A percentile compares a stretch with the other conserved stretches of the same genome.
These are phyloP conservation scores for Pyrrhura leucotis DNA, from an alignment of 2,797 vertebrate genomes.

Conservation along the genomic window DNA sequence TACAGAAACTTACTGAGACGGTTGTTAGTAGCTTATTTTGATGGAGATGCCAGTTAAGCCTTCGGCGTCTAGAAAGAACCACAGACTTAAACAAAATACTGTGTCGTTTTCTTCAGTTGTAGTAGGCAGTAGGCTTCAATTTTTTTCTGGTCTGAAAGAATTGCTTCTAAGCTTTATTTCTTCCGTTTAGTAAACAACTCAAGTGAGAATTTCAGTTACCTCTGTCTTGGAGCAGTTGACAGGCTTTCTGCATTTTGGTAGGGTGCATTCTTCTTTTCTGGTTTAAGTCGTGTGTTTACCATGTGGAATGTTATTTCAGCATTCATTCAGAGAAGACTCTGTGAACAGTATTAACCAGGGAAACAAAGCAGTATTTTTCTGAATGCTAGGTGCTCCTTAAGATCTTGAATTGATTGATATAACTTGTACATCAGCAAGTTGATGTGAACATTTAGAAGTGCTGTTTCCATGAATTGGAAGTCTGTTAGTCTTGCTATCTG, in stretches of 20 bases:
- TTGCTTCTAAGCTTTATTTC: neutral
- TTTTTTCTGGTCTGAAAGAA: neutral
- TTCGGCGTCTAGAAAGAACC: neutral
- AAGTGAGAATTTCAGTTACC: neutral
- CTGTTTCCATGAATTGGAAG: neutral
- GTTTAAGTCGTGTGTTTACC: neutral
- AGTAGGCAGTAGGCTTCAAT: accelerated
- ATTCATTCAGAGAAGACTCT: neutral
- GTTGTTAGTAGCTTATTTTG: neutral
- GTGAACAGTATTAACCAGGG: neutral
- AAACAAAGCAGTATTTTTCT: neutral
- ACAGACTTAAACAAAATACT: neutral
- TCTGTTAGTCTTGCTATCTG: neutral
- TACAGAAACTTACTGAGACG: neutral
- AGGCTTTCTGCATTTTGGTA: neutral
- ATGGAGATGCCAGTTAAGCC: neutral
- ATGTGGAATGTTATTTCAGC: neutral
- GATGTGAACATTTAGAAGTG: neutral
- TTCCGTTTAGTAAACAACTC: neutral
- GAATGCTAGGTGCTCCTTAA: neutral
- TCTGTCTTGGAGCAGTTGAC: neutral
- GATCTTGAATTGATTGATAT: neutral
- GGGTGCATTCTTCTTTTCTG: neutral
- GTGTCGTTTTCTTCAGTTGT: neutral
- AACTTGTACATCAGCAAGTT: neutral